phyloP scores from a whole-genome alignment of 2,113 vertebrate genomes.

The Scalopus aquaticus region DNA sequence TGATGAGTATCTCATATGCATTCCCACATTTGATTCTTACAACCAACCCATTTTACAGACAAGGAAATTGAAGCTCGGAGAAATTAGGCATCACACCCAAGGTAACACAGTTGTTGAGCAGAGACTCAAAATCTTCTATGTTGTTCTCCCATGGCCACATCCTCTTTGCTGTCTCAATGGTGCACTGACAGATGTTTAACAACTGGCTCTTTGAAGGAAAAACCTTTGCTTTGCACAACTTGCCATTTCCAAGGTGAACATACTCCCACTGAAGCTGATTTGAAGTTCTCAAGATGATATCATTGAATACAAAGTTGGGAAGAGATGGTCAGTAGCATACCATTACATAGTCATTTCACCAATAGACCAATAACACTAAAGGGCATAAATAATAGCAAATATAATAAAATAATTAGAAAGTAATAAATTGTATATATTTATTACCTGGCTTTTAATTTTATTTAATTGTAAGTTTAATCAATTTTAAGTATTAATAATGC shows the following conservation, averaged over 20 bases:
- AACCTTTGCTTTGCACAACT: not conserved
- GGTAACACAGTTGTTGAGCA: too few relatives aligned
- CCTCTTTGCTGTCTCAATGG: accelerated
- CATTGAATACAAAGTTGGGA: not conserved
- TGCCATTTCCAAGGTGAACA: not conserved
- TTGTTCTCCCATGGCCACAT: not conserved
- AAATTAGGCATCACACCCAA: not conserved
- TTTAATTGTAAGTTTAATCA: not conserved
- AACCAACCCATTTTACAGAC: not conserved
- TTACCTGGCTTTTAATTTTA: not conserved
- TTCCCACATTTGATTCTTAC: not conserved
- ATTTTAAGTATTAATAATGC: not conserved
- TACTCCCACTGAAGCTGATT: not conserved
- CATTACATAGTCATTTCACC: not conserved
- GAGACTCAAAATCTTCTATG: not conserved
- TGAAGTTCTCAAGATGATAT: not conserved
- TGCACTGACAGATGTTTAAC: not conserved
- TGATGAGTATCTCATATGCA: not conserved
- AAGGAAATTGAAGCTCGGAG: not conserved
- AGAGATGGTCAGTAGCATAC: not conserved
- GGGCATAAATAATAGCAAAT: not conserved
- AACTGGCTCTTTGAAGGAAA: not conserved
- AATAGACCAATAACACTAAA: not conserved
- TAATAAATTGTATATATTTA: not conserved
- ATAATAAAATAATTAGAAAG: not conserved